Percentiles rank a stretch among this genome's conserved stretches.
These are phyloP conservation scores for Meteorus colon DNA, from an alignment of 2,888 invertebrate genomes.

Conservation along the genomic window DNA sequence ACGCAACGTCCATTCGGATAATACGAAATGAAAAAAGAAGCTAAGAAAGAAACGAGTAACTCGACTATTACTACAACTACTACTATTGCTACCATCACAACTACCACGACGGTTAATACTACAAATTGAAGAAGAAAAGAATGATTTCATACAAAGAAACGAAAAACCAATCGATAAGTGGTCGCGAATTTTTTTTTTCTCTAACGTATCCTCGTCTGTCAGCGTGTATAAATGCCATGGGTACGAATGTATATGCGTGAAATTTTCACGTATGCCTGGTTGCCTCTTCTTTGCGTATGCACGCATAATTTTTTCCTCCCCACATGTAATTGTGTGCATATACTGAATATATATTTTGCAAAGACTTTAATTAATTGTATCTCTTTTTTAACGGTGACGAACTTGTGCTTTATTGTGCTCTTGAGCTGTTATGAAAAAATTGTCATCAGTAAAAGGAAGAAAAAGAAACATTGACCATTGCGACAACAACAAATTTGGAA, in stretches of 20 bases:
- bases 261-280: constrained; percentile 27
- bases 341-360: constrained; percentile 53
- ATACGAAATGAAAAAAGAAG: constrained; percentile 45
- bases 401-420: constrained; percentile 59
- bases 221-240: constrained; percentile 32
- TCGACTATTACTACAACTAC: constrained; percentile 11
- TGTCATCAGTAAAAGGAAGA: constrained; percentile 9
- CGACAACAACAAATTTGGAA: constrained; percentile 7
- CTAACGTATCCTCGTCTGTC: constrained; percentile 19
- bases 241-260: constrained; percentile 31
- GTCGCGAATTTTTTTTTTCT: constrained; percentile 35
- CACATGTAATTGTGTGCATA: constrained; percentile 28
- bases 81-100: constrained; percentile 25
- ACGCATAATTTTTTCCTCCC: constrained; percentile 15
- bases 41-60: background rate
- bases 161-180: constrained; percentile 33
- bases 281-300: constrained; percentile 20
- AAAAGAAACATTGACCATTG: constrained; percentile 28
- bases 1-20: constrained; percentile 54
- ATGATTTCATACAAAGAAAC: constrained; percentile 19
- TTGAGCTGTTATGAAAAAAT: constrained; percentile 15
- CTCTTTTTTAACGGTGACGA: constrained; percentile 57
- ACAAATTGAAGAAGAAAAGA: constrained; percentile 35
- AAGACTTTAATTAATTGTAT: constrained; percentile 59
- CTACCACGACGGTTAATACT: background rate